Conservation (phyloP, 2,797 vertebrate species). For the Rhinatrema bivittatum region DNA sequence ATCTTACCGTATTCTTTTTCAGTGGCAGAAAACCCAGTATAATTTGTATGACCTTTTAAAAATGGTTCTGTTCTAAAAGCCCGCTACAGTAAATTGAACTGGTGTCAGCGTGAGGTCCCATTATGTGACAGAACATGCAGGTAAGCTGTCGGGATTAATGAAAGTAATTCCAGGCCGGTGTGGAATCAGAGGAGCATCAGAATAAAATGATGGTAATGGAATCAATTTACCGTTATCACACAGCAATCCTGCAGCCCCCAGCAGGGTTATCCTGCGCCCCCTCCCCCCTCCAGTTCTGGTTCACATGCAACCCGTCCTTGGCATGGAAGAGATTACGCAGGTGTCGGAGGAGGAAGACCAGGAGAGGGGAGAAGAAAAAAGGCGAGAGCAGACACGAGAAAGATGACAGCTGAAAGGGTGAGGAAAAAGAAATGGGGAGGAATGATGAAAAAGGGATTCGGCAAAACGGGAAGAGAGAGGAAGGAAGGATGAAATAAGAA, state of each 20-base stretch:
- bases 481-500: background rate
- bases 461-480: background rate
- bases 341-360: background rate
- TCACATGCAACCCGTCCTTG: too few relatives aligned
- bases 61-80: background rate
- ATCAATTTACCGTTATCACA: fast-evolving
- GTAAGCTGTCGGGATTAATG: background rate
- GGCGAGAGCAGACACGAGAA: background rate
- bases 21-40: background rate
- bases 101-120: fast-evolving
- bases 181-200: background rate
- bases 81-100: too few relatives aligned
- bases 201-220: background rate
- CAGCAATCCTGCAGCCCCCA: too few relatives aligned
- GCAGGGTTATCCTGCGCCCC: too few relatives aligned
- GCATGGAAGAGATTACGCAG: background rate
- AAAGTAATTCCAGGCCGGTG: background rate
- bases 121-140: background rate
- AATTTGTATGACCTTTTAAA: background rate
- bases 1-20: too few relatives aligned
- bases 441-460: conserved; percentile 9
- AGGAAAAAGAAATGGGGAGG: background rate
- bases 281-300: too few relatives aligned
- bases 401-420: background rate
- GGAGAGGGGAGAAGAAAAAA: background rate